Evolutionary conservation across 2,113 vertebrate genomes (phyloP).

Genomic region (Colinus virginianus): DNA sequence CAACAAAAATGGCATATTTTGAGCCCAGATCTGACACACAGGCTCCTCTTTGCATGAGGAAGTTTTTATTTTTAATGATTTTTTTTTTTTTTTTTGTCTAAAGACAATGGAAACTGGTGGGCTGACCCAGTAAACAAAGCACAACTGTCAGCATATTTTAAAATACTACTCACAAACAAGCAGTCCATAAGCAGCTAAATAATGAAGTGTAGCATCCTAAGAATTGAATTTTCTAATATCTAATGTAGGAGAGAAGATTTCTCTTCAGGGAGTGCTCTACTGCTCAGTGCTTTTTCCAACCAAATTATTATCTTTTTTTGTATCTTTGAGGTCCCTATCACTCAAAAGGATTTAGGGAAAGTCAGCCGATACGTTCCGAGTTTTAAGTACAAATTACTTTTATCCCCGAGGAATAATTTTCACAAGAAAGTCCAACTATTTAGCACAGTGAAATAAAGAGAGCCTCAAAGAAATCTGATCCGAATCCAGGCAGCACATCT

Average conservation of each 20-base stretch:
- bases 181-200: not conserved
- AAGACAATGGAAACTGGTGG: constrained; percentile 50
- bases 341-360: not conserved
- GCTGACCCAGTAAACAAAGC: constrained; percentile 55
- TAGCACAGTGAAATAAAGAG: not conserved
- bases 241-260: not conserved
- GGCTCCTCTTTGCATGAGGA: constrained; percentile 37
- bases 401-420: not conserved
- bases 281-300: not conserved
- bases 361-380: accelerated
- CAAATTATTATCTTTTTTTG: not conserved
- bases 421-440: not conserved
- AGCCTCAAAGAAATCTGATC: not conserved
- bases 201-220: not conserved
- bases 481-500: not conserved
- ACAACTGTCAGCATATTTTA: constrained; percentile 41
- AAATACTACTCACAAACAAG: constrained; percentile 43
- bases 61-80: constrained; percentile 44
- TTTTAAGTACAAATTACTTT: not conserved
- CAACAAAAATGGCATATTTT: constrained; percentile 37
- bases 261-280: not conserved
- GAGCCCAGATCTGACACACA: constrained; percentile 15
- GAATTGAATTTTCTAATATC: not conserved
- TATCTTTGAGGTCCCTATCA: not conserved
- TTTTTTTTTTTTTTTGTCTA: constrained; percentile 5